Conservation (phyloP, 2,113 vertebrate genomes). For the Alouatta palliata region DNA sequence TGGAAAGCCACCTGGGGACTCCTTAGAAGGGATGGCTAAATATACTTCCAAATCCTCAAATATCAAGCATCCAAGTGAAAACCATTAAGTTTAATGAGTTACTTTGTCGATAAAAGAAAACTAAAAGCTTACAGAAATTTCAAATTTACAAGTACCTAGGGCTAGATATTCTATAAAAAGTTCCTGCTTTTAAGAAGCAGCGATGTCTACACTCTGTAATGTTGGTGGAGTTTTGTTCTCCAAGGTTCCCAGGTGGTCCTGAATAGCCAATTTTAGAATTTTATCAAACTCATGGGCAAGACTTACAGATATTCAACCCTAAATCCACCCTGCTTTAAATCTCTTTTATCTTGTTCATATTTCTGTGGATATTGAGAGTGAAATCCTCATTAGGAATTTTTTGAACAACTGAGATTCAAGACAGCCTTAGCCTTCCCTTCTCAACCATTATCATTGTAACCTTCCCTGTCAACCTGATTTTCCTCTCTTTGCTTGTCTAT, state of each 20-base stretch:
- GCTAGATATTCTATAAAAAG: neutral
- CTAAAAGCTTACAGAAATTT: neutral
- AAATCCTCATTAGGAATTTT: neutral
- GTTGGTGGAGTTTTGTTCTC: neutral
- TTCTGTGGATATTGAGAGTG: neutral
- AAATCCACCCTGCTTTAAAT: neutral
- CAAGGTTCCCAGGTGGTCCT: neutral
- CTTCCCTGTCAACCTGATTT: neutral
- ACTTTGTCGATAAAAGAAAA: slow-evolving; percentile 15
- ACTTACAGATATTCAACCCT: neutral
- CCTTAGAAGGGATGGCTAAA: neutral
- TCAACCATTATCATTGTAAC: neutral
- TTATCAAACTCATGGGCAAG: neutral
- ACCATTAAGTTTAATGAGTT: neutral
- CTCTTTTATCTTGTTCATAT: neutral
- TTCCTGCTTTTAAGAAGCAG: neutral
- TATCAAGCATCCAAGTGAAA: neutral
- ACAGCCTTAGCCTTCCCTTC: neutral
- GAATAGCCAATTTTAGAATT: neutral
- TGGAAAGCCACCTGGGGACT: neutral
- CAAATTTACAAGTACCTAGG: neutral
- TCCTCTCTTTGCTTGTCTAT: neutral
- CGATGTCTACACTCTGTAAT: neutral
- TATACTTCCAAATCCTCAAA: neutral
- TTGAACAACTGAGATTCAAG: neutral